Conservation (phyloP, 2,888 invertebrate genomes). For the Macaria notata region DNA sequence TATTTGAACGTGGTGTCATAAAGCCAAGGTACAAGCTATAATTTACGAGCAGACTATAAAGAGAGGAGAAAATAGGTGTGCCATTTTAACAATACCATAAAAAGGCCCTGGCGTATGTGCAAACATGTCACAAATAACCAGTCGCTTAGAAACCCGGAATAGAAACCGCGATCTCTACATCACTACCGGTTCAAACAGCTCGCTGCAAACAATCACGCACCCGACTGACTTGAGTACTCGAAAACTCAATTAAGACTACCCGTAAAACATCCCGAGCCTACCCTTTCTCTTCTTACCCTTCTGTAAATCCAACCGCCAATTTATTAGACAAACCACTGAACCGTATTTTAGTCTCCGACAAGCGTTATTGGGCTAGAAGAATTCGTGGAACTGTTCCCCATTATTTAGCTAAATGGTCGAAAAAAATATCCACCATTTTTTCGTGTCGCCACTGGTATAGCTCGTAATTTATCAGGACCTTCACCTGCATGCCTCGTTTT, state of each 20-base stretch:
- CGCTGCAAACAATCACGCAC: conserved; percentile 33
- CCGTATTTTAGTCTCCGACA: conserved; percentile 35
- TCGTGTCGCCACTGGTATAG: conserved; percentile 28
- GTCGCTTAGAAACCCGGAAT: conserved; percentile 15
- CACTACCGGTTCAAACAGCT: conserved; percentile 6
- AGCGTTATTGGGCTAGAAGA: conserved; percentile 31
- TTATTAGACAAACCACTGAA: conserved; percentile 49
- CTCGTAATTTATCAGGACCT: conserved; percentile 47
- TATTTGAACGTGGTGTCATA: conserved; percentile 42
- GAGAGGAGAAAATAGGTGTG: conserved; percentile 43
- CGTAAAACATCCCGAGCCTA: conserved; percentile 45
- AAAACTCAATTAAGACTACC: conserved; percentile 56
- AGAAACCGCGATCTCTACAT: conserved; percentile 13
- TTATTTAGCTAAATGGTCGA: conserved; percentile 23
- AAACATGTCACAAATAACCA: conserved; percentile 23
- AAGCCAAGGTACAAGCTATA: conserved; percentile 43
- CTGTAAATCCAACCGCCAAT: conserved; percentile 46
- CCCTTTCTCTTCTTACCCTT: conserved; percentile 33
- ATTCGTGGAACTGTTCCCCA: conserved; percentile 27
- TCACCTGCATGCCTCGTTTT: conserved; percentile 54
- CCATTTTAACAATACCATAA: conserved; percentile 50
- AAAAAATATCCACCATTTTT: conserved; percentile 27
- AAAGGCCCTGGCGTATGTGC: conserved; percentile 30
- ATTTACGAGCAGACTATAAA: conserved; percentile 53
- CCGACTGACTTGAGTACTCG: conserved; percentile 42